Conservation (phyloP, 2,113 vertebrate species). For the Orthonyx spaldingii region DNA sequence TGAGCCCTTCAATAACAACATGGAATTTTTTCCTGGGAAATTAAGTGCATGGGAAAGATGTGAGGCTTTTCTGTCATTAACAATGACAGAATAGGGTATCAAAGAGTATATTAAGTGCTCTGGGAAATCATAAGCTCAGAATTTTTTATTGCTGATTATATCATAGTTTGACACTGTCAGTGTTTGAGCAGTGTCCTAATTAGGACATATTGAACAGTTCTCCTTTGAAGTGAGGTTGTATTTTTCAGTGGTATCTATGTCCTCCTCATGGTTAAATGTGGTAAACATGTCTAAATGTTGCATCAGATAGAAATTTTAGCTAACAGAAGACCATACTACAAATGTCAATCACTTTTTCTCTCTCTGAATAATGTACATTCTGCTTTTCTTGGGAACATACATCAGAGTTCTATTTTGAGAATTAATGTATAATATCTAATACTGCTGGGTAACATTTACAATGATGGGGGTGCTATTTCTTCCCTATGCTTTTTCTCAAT, state of each 20-base stretch:
- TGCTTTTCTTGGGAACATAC: background rate
- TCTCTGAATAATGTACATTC: background rate
- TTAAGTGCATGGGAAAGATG: background rate
- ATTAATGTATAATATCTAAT: background rate
- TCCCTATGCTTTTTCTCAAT: background rate
- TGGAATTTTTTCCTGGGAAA: background rate
- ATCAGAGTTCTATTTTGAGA: background rate
- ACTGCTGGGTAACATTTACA: background rate
- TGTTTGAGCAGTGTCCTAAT: background rate
- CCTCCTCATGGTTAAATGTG: background rate
- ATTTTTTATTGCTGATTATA: background rate
- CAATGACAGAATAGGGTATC: background rate
- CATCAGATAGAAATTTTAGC: background rate
- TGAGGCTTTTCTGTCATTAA: background rate
- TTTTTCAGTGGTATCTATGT: background rate
- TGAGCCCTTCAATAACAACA: background rate
- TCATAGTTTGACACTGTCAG: background rate
- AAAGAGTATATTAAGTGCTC: background rate
- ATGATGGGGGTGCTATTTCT: background rate
- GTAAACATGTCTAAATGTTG: background rate
- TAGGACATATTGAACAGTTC: background rate
- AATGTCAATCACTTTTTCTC: background rate
- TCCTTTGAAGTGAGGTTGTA: background rate
- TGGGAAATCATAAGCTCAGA: background rate
- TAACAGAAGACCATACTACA: background rate